phyloP scores from a whole-genome alignment of 2,797 vertebrate species.

The Alfaro cultratus region DNA sequence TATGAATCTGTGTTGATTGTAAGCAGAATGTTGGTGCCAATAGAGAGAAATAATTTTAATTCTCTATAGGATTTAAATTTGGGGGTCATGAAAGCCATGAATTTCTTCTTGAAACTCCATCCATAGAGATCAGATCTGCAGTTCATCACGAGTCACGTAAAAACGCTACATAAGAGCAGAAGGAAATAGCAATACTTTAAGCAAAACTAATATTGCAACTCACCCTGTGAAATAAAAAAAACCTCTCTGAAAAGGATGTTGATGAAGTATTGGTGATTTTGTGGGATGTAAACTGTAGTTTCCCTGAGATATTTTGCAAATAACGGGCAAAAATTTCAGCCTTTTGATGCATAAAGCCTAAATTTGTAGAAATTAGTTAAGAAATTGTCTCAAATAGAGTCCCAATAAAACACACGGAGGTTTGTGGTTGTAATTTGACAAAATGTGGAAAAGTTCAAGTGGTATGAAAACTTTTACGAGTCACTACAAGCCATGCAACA shows the following conservation, averaged over 20 bases:
- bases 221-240: background rate
- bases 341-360: background rate
- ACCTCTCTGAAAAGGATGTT: too few relatives aligned
- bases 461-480: background rate
- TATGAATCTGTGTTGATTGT: too few relatives aligned
- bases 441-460: background rate
- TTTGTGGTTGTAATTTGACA: background rate
- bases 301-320: background rate
- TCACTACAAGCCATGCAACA: constrained; percentile 6
- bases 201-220: background rate
- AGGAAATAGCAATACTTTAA: background rate
- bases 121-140: background rate
- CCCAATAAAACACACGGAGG: background rate
- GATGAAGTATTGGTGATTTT: background rate
- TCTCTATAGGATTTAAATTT: too few relatives aligned
- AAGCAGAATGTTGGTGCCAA: too few relatives aligned
- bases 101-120: too few relatives aligned
- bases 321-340: background rate
- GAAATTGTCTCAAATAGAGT: background rate
- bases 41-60: too few relatives aligned
- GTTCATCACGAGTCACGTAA: background rate
- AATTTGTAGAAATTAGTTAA: background rate
- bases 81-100: too few relatives aligned
- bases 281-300: background rate
- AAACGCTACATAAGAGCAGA: background rate